Percentiles rank a stretch among this genome's conserved stretches.
phyloP scores from a whole-genome alignment of 2,888 invertebrate species.

The Spialia ferax region DNA sequence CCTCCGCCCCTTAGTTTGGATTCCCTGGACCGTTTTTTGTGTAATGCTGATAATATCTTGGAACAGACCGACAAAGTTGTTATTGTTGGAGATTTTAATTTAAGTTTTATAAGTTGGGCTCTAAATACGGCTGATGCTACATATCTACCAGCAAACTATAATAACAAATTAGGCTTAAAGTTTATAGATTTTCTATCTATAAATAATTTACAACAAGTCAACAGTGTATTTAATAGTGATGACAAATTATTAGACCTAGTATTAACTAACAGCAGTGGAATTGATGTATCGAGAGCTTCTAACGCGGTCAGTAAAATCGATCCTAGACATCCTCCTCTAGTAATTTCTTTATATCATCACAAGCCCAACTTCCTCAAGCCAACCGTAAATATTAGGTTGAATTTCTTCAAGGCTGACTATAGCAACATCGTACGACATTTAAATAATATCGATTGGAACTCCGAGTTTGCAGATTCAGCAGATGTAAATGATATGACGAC shows the following conservation, averaged over 20 bases:
- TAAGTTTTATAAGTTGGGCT: background rate
- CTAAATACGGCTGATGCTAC: background rate
- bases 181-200: background rate
- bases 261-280: background rate
- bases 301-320: background rate
- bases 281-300: background rate
- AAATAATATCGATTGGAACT: background rate
- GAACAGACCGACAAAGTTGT: background rate
- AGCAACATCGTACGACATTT: background rate
- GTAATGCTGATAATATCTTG: background rate
- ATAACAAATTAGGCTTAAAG: background rate
- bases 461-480: background rate
- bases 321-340: background rate
- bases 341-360: background rate
- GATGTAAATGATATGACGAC: background rate
- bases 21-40: background rate
- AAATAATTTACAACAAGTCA: background rate
- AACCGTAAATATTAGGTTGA: background rate
- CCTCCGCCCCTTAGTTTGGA: background rate
- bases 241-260: background rate
- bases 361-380: background rate
- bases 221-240: background rate
- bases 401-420: background rate
- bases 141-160: background rate
- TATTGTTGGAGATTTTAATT: constrained; percentile 1